phyloP scores from a whole-genome alignment of 2,888 invertebrate genomes.

The Arrhopalites spinosus region DNA sequence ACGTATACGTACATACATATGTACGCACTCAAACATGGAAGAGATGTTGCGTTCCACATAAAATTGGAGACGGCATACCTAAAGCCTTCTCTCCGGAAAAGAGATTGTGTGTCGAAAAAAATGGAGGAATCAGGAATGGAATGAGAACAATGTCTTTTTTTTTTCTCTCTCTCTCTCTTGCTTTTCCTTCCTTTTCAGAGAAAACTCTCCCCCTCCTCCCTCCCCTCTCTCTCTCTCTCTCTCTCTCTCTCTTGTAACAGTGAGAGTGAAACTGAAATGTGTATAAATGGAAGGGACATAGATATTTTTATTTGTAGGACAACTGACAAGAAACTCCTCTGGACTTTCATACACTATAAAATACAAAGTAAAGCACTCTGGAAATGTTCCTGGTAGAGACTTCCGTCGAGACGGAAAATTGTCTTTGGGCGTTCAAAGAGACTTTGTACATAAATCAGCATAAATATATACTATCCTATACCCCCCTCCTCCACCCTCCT shows the following conservation, averaged over 20 bases:
- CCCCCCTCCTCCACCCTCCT: background rate
- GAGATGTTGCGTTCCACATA: background rate
- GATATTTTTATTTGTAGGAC: no score
- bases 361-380: background rate
- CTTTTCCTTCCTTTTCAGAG: no score
- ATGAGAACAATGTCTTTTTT: conserved; percentile 35
- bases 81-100: background rate
- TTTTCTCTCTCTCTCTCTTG: background rate
- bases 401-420: conserved; percentile 32
- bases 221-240: no score
- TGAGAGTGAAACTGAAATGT: background rate
- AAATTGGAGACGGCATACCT: background rate
- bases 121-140: conserved; percentile 29
- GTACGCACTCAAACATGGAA: background rate
- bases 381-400: background rate
- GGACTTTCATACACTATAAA: background rate
- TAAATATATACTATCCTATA: background rate
- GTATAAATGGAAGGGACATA: background rate
- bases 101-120: conserved; percentile 1
- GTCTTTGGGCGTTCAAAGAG: conserved; percentile 33
- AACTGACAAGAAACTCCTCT: conserved; percentile 18
- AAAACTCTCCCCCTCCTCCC: no score
- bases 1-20: background rate
- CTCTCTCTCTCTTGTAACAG: background rate
- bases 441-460: conserved; percentile 31